Evolutionary conservation across 92 coral and sea anemone genomes (phyloP), one percentile per base, ranked within the genome.

Genomic region (Epizoanthus rinbou): DNA sequence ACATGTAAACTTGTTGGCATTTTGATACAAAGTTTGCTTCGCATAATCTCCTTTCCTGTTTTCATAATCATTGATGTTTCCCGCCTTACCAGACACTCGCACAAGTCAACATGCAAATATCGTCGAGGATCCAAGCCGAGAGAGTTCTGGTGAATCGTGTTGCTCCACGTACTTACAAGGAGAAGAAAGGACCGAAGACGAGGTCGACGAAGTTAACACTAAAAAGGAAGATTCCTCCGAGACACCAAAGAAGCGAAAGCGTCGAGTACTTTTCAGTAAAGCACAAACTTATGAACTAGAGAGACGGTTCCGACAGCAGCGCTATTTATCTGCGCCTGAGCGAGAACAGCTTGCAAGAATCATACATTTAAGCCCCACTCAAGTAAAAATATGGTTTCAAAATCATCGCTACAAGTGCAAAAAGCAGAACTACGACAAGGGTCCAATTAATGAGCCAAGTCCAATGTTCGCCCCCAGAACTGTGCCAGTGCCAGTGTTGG

Each of bases 351-450:
- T 97, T 57, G 99, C 99, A 53, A 86, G 97, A 81, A 93, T 91
- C 47, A 87, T 97, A 59, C 91, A 97, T 86, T 93, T 97, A 82
- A 97, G 97, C 39, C 99, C 99, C 17, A 97, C 99, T 57, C 99
- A 97, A 89, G 98, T 97, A 54, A 97, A 97, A 87, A 97, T 97
- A 71, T 97, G 99, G 99, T 97, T 97, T 84, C 99, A 97, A 89
- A 97, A 97, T 92, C 99, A 97, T 76, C 96, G 99, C 9, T 97
- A 97, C 89, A 97, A 97, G 83, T 97, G 91, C 89, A 97, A 97
- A 90, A 97, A 97, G 85, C 99, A 97, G 86, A 93, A 88, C 73
- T 93, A 90, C 67, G 98, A 93, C 84, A 93, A 93, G 69, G 95
- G 95, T 17, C 82, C 92, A 3, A 68, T 93, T 65, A 85, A 82